phyloP scores from a whole-genome alignment of 2,888 invertebrate species.

The Spilosoma lubricipeda region DNA sequence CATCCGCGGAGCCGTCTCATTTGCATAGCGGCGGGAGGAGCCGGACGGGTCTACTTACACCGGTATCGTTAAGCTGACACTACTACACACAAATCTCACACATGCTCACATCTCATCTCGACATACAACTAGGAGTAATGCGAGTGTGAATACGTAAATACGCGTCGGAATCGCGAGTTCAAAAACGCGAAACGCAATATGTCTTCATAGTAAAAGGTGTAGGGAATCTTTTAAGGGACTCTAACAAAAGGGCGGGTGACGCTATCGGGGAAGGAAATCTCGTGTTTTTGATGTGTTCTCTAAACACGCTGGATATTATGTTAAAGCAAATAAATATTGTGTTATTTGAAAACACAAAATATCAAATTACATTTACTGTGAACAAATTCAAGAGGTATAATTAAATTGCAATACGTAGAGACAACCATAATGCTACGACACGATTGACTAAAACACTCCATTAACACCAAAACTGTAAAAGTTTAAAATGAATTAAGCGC shows the following conservation, averaged over 20 bases:
- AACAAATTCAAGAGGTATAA: background rate
- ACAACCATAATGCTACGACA: background rate
- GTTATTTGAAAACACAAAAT: slow-evolving; percentile 15
- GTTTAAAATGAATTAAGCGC: slow-evolving; percentile 8
- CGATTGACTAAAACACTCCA: background rate
- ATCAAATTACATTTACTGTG: slow-evolving; percentile 9
- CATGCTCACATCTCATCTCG: slow-evolving; percentile 80
- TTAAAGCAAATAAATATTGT: slow-evolving; percentile 26
- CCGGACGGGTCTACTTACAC: slow-evolving; percentile 60
- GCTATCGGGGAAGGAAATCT: slow-evolving; percentile 75
- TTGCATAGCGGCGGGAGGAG: slow-evolving; percentile 69
- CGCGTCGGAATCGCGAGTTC: slow-evolving; percentile 84
- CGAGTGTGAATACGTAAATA: slow-evolving; percentile 86
- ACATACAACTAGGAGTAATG: slow-evolving; percentile 82
- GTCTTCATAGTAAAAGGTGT: slow-evolving; percentile 82
- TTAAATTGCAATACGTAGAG: background rate
- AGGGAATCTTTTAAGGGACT: slow-evolving; percentile 79
- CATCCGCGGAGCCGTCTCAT: slow-evolving; percentile 67
- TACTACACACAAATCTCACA: slow-evolving; percentile 72
- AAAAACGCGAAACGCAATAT: slow-evolving; percentile 86
- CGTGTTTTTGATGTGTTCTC: slow-evolving; percentile 71
- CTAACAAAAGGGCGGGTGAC: slow-evolving; percentile 76
- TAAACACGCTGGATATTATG: slow-evolving; percentile 57
- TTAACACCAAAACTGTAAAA: background rate
- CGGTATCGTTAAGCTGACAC: slow-evolving; percentile 80